Evolutionary conservation across 2,888 invertebrate species (phyloP).

Genomic region (Scaptomyza cyrtandrae): DNA sequence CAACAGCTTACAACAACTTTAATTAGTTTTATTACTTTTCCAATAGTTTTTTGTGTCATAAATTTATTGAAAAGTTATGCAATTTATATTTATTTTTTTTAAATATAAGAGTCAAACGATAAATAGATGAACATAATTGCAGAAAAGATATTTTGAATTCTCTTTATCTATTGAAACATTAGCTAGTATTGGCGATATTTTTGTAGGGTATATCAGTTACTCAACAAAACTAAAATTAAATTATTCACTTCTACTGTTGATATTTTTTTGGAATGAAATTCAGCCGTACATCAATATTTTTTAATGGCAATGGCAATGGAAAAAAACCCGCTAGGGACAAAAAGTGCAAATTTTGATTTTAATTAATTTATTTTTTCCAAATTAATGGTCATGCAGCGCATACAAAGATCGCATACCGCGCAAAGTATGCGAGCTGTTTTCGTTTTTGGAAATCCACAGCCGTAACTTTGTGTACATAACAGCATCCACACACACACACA

Average conservation of each 20-base stretch:
- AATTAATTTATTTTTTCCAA: not conserved
- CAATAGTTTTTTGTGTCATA: no score
- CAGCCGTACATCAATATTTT: not conserved
- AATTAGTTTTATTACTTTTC: no score
- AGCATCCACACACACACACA: not conserved
- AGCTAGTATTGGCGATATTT: no score
- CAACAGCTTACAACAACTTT: not conserved
- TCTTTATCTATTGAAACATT: not conserved
- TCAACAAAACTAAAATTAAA: not conserved
- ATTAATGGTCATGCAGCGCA: constrained; percentile 13
- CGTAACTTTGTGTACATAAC: constrained; percentile 43
- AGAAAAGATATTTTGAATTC: not conserved
- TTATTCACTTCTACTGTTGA: not conserved
- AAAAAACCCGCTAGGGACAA: not conserved
- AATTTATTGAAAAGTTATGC: not conserved
- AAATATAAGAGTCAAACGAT: not conserved
- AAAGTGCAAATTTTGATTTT: not conserved
- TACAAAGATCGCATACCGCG: constrained; percentile 6
- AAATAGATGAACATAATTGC: not conserved
- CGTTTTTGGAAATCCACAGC: constrained; percentile 33
- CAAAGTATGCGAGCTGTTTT: constrained; percentile 17
- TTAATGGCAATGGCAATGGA: not conserved
- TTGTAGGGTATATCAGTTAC: not conserved
- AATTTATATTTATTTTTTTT: not conserved
- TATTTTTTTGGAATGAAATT: not conserved